Evolutionary conservation across 2,888 invertebrate genomes (phyloP).

Genomic region (Heliothis peltigera): DNA sequence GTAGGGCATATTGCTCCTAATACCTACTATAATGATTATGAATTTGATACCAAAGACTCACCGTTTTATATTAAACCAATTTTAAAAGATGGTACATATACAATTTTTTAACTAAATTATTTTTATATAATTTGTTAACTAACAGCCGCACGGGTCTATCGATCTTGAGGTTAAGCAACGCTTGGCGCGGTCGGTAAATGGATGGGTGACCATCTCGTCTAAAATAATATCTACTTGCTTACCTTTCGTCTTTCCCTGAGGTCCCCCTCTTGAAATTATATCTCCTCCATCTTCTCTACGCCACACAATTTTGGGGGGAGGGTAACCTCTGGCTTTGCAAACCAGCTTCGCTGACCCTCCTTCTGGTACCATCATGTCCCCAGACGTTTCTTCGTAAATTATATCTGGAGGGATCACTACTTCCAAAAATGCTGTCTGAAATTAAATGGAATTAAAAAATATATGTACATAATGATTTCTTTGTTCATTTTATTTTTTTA

Average conservation of each 20-base stretch:
- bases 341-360: slow-evolving; percentile 96
- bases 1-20: not conserved
- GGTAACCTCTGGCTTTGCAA: slow-evolving; percentile 96
- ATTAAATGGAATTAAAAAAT: slow-evolving; percentile 18
- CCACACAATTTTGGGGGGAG: slow-evolving; percentile 96
- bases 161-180: no score
- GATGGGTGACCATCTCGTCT: no score
- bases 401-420: slow-evolving; percentile 98
- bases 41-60: no score
- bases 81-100: no score
- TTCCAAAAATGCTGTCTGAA: slow-evolving; percentile 95
- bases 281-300: slow-evolving; percentile 95
- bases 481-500: not conserved
- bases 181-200: no score
- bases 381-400: slow-evolving; percentile 96
- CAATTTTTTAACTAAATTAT: no score
- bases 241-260: slow-evolving; percentile 94
- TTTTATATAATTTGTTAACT: no score
- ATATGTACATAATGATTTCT: not conserved
- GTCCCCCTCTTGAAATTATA: slow-evolving; percentile 93
- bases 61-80: no score
- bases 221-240: slow-evolving; percentile 23
- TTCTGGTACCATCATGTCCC: slow-evolving; percentile 98
- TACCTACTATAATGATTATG: no score
- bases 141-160: no score